Evolutionary conservation across 2,888 invertebrate species (phyloP), one percentile per base, ranked within the genome.

Genomic region (Troilus luridus): DNA sequence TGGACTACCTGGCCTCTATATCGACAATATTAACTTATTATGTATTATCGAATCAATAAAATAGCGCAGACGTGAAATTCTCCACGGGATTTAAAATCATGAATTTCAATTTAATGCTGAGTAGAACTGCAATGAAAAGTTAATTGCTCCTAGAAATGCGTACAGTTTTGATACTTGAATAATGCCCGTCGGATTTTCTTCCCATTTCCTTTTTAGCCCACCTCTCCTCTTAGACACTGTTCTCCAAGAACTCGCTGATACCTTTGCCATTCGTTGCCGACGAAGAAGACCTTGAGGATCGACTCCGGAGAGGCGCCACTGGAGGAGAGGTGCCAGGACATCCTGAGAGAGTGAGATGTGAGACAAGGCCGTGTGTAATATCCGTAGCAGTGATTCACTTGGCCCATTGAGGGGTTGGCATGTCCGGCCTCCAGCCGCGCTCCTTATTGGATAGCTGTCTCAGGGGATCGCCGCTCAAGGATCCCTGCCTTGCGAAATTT

Each of bases 311-410:
- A 56, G 81, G 81, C 81, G 81, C 81, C 81, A 54, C 19, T 0
- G 0, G 8, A 2, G 81, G 54, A 67, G 67, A 67, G 67, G 67
- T 67, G 67, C 12, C 67, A 67, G 67, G 67, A 67, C 67, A 67
- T 67, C 67, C 67, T 67, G 67, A 67, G 67, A 19, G 67, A 67
- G 67, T 24, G 67, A 81, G 81, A 54, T 56, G 81, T 81, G 81
- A 81, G 81, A 56, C 81, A 81, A 81, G 81, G 81, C 81, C 81
- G 81, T 81, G 81, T 81, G 81, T 81, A 81, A 81, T 81, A 81
- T 81, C 81, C 81, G 67, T 81, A 54, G 9, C 81, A 81, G 81
- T 81, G 81, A 81, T 21, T 81, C 81, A 81, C 21, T 54, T 41
- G 54, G 81, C 54, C 81, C 81, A 81, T 81, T 81, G 19, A 81